Conservation (phyloP, 2,797 vertebrate genomes). For the Tokudaia muenninki region DNA sequence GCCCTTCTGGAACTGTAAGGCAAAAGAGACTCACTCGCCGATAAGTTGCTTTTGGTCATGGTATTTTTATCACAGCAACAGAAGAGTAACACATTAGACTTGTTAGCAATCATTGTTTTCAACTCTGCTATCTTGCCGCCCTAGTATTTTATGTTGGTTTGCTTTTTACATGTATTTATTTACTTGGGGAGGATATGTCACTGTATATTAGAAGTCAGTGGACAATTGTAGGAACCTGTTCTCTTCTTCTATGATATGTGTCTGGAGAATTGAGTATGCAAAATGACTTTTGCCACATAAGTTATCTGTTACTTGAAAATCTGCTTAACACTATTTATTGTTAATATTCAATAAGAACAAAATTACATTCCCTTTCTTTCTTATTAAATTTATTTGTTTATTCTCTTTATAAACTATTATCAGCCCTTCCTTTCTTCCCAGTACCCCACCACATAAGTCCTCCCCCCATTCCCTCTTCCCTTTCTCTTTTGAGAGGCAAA, state of each 20-base stretch:
- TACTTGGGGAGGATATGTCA: neutral
- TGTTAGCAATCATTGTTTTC: neutral
- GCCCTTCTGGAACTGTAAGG: neutral
- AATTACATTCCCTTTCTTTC: neutral
- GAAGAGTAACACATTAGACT: neutral
- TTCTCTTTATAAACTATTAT: neutral
- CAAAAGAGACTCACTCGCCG: too few species aligned
- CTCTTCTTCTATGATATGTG: neutral
- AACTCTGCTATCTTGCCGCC: neutral
- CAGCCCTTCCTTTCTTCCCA: neutral
- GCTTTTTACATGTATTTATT: neutral
- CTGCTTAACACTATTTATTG: neutral
- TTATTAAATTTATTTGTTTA: neutral
- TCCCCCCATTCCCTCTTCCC: neutral
- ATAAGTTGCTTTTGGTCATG: neutral
- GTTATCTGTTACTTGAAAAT: conserved; percentile 46
- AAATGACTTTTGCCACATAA: conserved; percentile 23
- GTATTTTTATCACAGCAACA: neutral
- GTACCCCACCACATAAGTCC: neutral
- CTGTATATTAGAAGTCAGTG: neutral
- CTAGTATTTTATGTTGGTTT: neutral
- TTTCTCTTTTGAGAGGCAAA: neutral
- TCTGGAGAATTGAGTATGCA: neutral
- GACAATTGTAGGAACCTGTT: neutral
- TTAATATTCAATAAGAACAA: conserved; percentile 51